Evolutionary conservation across 2,797 vertebrate genomes (phyloP).

Genomic region (Pantherophis alleghaniensis): DNA sequence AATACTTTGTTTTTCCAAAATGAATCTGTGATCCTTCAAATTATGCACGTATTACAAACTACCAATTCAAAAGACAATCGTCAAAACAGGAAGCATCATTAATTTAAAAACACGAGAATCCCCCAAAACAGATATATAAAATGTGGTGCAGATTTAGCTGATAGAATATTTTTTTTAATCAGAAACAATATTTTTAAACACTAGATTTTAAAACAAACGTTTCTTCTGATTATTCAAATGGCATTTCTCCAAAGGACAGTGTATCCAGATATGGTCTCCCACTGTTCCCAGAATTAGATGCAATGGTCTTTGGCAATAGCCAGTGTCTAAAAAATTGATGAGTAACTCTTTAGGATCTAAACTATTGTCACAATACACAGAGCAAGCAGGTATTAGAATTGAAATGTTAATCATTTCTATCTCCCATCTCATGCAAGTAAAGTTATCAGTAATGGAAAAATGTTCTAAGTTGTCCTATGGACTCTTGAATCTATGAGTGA

Average conservation of each 20-base stretch:
- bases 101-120: background rate
- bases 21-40: background rate
- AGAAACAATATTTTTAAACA: background rate
- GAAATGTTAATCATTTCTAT: conserved; percentile 16
- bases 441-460: conserved; percentile 24
- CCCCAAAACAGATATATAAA: background rate
- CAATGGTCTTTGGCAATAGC: conserved; percentile 10
- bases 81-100: background rate
- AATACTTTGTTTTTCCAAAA: background rate
- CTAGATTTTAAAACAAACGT: fast-evolving
- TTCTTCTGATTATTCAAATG: background rate
- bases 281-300: background rate
- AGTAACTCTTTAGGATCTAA: background rate
- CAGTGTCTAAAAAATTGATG: background rate
- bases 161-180: background rate
- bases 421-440: conserved; percentile 17
- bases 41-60: background rate
- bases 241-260: background rate
- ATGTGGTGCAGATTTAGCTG: background rate
- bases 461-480: conserved; percentile 30
- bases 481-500: conserved; percentile 38
- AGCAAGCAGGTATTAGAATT: background rate
- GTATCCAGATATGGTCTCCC: fast-evolving
- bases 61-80: background rate
- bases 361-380: fast-evolving